These are phyloP conservation scores for Nasonia vitripennis DNA, from an alignment of 1,140 invertebrate genomes.

Conservation along the genomic window DNA sequence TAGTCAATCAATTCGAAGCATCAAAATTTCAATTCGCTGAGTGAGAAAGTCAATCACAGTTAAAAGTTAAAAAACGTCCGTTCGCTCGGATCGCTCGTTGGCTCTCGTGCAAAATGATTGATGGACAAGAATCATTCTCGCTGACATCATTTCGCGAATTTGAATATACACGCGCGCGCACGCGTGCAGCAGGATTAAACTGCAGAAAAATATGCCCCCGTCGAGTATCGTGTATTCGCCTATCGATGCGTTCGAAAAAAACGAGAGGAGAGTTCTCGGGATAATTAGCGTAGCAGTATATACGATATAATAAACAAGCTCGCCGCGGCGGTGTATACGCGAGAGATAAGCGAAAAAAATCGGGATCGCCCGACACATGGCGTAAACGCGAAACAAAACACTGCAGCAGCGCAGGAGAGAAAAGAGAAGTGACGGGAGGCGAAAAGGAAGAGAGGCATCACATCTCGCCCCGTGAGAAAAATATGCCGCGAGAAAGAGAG, in stretches of 20 bases:
- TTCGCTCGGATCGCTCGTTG: background rate
- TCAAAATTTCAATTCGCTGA: conserved; percentile 2
- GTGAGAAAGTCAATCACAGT: conserved; percentile 6
- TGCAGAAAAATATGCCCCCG: background rate
- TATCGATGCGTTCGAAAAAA: background rate
- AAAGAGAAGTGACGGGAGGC: conserved; percentile 2
- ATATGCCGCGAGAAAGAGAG: conserved; percentile 15
- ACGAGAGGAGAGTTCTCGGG: background rate
- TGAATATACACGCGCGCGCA: background rate
- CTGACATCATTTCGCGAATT: conserved; percentile 2
- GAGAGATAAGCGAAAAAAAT: conserved; percentile 7
- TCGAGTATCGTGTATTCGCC: background rate
- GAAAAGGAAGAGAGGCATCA: conserved; percentile 13
- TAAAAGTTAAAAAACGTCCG: background rate
- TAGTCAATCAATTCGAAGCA: background rate
- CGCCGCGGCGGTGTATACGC: background rate
- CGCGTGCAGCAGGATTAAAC: background rate
- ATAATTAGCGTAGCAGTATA: background rate
- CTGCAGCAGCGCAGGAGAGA: background rate
- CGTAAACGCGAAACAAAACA: conserved; percentile 5
- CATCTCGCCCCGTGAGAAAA: background rate
- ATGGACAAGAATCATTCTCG: background rate
- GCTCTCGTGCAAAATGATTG: background rate
- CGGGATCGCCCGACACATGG: background rate
- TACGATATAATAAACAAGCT: background rate